Conservation (phyloP, 30 jellyfish, hydroid and myxozoan genomes). For the Clytia hemisphaerica region DNA sequence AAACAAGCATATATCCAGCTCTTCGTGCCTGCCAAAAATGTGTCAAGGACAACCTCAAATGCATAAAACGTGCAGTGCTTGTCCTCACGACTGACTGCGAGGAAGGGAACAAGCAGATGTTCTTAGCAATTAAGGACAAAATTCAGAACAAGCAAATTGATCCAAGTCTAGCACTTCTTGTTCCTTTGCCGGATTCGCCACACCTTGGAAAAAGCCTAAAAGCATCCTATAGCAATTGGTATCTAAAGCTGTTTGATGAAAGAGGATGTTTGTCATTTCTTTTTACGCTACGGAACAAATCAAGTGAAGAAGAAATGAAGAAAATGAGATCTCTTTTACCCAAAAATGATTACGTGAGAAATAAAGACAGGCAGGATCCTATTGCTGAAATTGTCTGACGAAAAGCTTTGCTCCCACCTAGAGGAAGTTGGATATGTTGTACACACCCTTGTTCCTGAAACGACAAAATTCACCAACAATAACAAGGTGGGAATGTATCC, state of each 20-base stretch:
- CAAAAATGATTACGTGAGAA: too few species aligned
- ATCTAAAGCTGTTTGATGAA: not conserved
- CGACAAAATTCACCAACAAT: too few species aligned
- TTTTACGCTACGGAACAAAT: conserved; percentile 8
- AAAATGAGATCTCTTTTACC: not conserved
- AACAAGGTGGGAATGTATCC: too few species aligned
- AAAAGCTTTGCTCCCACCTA: not conserved
- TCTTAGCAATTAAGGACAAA: not conserved
- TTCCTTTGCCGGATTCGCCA: not conserved
- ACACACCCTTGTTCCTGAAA: too few species aligned
- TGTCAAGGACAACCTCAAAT: not conserved
- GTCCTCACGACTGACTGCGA: too few species aligned
- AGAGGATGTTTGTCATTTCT: conserved; percentile 2
- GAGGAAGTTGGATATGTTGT: conserved; percentile 12
- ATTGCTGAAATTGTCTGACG: not conserved
- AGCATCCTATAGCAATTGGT: conserved; percentile 12
- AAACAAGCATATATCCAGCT: not conserved
- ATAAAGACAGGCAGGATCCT: too few species aligned
- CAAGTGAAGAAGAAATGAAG: conserved; percentile 6
- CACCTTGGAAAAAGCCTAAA: not conserved
- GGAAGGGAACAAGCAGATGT: conserved; percentile 21
- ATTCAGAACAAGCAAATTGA: not conserved
- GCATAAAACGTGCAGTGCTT: not conserved
- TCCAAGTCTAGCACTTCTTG: not conserved
- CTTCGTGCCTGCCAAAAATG: conserved; percentile 13